Conservation (phyloP, 2,888 invertebrate species). For the Reticulitermes lucifugus region DNA sequence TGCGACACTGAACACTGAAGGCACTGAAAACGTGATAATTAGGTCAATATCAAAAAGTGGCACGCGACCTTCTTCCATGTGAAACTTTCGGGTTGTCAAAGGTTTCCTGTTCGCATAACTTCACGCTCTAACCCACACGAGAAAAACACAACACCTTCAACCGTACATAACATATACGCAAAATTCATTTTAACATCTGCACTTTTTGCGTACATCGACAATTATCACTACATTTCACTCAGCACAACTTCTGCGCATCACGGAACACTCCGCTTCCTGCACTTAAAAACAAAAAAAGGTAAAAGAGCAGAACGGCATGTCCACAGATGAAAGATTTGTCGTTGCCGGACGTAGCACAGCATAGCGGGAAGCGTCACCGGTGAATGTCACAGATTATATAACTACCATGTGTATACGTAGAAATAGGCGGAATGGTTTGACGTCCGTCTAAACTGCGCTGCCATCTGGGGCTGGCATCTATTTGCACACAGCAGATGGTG, state of each 20-base stretch:
- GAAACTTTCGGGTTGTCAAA: conserved; percentile 15
- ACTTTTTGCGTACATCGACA: not conserved
- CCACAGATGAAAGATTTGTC: no score
- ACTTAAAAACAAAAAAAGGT: not conserved
- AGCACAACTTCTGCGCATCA: not conserved
- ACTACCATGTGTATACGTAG: no score
- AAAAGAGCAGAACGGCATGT: no score
- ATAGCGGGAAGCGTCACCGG: no score
- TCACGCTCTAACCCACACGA: not conserved
- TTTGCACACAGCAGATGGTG: no score
- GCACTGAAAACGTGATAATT: not conserved
- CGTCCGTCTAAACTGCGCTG: no score
- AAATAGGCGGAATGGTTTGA: no score
- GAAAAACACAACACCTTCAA: not conserved
- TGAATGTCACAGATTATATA: no score
- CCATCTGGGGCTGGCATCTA: no score
- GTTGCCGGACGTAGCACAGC: no score
- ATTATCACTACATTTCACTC: not conserved
- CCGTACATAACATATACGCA: not conserved
- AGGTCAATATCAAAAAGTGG: conserved; percentile 31
- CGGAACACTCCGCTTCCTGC: not conserved
- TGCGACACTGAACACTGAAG: not conserved
- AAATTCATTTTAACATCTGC: not conserved
- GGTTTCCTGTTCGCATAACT: not conserved
- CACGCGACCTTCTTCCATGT: conserved; percentile 33